Conservation (phyloP, 2,113 vertebrate genomes). For the Gopherus evgoodei region DNA sequence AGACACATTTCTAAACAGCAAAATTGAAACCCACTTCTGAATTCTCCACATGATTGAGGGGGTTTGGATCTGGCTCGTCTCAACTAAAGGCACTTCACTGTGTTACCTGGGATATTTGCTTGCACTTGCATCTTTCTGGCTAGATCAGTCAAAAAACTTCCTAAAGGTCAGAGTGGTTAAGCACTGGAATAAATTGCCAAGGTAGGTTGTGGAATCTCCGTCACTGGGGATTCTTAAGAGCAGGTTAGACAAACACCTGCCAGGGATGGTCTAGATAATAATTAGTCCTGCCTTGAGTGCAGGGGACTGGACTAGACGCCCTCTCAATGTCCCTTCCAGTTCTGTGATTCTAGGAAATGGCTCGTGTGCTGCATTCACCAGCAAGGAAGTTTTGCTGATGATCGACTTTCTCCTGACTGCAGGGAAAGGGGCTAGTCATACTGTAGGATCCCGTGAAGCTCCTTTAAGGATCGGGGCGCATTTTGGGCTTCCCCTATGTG, state of each 20-base stretch:
- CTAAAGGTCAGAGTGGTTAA: too few species aligned
- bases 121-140: not conserved
- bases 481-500: not conserved
- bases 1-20: not conserved
- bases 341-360: not conserved
- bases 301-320: too few species aligned
- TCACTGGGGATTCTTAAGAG: too few species aligned
- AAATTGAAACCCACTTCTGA: not conserved
- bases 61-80: not conserved
- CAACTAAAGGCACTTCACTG: not conserved
- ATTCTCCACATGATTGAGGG: not conserved
- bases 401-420: not conserved
- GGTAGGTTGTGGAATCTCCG: too few species aligned
- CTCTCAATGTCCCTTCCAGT: too few species aligned
- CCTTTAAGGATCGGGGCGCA: rapidly evolving
- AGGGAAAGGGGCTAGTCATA: rapidly evolving
- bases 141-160: not conserved
- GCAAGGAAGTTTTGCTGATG: not conserved
- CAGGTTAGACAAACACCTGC: too few species aligned
- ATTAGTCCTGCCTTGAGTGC: too few species aligned
- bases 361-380: not conserved
- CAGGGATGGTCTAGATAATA: too few species aligned
- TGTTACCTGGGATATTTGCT: not conserved
- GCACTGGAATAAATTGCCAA: too few species aligned
- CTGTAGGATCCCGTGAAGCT: not conserved